Percentiles rank a stretch among this genome's conserved stretches.
Evolutionary conservation across 1,140 invertebrate species (phyloP).

Genomic region (Meteorus sp.): DNA sequence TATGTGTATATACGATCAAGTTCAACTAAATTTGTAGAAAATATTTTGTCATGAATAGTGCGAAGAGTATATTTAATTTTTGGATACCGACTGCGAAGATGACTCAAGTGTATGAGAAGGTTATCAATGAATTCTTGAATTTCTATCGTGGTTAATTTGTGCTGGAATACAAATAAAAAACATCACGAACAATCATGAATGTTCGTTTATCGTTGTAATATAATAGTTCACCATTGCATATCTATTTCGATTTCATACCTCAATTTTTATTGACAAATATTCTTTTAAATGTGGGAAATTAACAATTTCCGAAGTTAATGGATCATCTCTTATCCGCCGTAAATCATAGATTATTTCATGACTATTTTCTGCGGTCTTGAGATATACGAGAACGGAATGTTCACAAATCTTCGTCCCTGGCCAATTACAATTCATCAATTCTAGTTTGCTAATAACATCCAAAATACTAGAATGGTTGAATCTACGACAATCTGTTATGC

Average conservation of each 20-base stretch:
- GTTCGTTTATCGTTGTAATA: background rate
- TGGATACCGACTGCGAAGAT: slow-evolving; percentile 24
- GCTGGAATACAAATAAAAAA: slow-evolving; percentile 33
- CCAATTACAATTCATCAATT: too few species aligned
- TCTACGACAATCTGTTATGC: slow-evolving; percentile 28
- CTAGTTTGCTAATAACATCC: background rate
- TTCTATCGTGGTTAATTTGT: slow-evolving; percentile 25
- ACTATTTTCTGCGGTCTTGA: background rate
- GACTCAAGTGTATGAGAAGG: slow-evolving; percentile 31
- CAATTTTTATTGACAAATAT: slow-evolving; percentile 32
- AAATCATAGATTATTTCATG: background rate
- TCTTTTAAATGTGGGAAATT: slow-evolving; percentile 26
- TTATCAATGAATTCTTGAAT: slow-evolving; percentile 28
- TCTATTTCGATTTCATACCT: slow-evolving; percentile 24
- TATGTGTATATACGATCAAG: slow-evolving; percentile 30
- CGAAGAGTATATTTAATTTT: slow-evolving; percentile 38
- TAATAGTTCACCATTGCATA: background rate
- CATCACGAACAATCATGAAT: background rate
- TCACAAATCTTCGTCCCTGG: too few species aligned
- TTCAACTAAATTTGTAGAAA: slow-evolving; percentile 30
- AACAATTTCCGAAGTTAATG: background rate
- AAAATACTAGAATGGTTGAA: background rate
- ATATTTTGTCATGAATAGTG: slow-evolving; percentile 10
- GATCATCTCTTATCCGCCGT: background rate
- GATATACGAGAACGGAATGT: background rate